Evolutionary conservation across 2,113 vertebrate genomes (phyloP), one percentile per base, ranked within the genome.

Genomic region (Psophia crepitans): DNA sequence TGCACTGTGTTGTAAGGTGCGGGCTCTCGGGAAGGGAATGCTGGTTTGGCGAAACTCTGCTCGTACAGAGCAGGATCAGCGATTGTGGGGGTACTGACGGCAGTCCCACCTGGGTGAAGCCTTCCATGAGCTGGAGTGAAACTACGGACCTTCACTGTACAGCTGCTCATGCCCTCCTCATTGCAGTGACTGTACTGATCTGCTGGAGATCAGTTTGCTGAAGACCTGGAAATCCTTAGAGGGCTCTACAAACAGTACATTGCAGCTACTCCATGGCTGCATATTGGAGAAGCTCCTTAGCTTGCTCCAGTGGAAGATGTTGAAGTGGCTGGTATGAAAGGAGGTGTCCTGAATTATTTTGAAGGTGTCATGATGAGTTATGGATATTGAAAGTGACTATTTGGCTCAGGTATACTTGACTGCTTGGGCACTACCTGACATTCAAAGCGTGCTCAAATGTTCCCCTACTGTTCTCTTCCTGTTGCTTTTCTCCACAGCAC

Each of bases 1-100:
- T 80, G n/a, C 22, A 24, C 44, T 74, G 24, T 1, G 3, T 43
- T 92, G 54, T 79, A 75, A 85, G 65, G 41, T 85, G 70, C 32
- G 27, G 82, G 39, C 37, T 49, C 35, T 71, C 61, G 61, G 82
- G 71, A 64, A 78, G 49, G 49, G 51, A 74, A 11, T 23, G 28
- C 3, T 58, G 60, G 15, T 69, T 73, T 91, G 54, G 66, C 69
- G 60, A 39, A 78, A 54, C 24, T 56, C 33, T 44, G 33, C n/a
- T 41, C 7, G 22, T 49, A 18, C 63, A 75, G 39, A 79, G 39
- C 32, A 89, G 56, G 58, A 83, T 46, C 11, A 35, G 53, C 6
- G 12, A 0, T 19, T 0, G 0, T 11, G 43, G 41, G 58, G 69
- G 13, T 22, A 32, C 6, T 0, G 1, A 5, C n/a, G 15, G 35